Percentiles rank a stretch among this genome's conserved stretches.
Conservation (phyloP, 2,888 invertebrate species). For the Altica lythri region DNA sequence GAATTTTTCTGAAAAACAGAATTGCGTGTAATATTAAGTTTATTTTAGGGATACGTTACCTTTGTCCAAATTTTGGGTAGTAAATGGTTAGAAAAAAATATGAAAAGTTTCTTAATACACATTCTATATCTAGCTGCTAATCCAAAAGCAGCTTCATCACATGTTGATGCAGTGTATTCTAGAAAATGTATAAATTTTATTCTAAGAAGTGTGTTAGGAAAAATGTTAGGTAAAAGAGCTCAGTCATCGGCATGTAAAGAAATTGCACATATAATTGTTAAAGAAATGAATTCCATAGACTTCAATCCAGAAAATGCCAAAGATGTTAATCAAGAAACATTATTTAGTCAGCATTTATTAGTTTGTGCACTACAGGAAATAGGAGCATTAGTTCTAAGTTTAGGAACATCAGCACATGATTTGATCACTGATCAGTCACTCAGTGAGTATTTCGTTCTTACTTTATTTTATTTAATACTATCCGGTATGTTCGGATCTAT, state of each 20-base stretch:
- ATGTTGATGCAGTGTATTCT: slow-evolving; percentile 97
- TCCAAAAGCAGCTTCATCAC: slow-evolving; percentile 93
- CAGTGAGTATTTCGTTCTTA: slow-evolving; percentile 62
- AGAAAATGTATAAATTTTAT: slow-evolving; percentile 97
- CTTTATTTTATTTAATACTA: too few species aligned
- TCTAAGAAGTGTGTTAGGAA: slow-evolving; percentile 86
- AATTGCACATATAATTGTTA: slow-evolving; percentile 86
- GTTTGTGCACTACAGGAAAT: slow-evolving; percentile 95
- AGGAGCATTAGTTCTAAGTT: slow-evolving; percentile 83
- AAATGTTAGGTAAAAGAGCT: slow-evolving; percentile 95
- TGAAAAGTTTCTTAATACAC: slow-evolving; percentile 84
- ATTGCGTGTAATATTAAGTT: background rate
- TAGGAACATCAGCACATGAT: slow-evolving; percentile 94
- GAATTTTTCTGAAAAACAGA: background rate
- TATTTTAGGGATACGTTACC: slow-evolving; percentile 85
- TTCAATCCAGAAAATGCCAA: slow-evolving; percentile 92
- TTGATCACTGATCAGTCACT: slow-evolving; percentile 86
- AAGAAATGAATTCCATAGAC: slow-evolving; percentile 94
- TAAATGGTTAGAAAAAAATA: slow-evolving; percentile 92
- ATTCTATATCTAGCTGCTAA: slow-evolving; percentile 92
- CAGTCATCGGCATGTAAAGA: slow-evolving; percentile 95
- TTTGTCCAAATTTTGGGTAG: slow-evolving; percentile 94
- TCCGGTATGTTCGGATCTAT: too few species aligned
- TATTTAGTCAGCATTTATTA: slow-evolving; percentile 87
- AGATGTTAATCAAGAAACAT: slow-evolving; percentile 87